Percentiles rank a stretch among this genome's conserved stretches.
Conservation (phyloP, 2,888 invertebrate genomes). For the Hololepta plana region DNA sequence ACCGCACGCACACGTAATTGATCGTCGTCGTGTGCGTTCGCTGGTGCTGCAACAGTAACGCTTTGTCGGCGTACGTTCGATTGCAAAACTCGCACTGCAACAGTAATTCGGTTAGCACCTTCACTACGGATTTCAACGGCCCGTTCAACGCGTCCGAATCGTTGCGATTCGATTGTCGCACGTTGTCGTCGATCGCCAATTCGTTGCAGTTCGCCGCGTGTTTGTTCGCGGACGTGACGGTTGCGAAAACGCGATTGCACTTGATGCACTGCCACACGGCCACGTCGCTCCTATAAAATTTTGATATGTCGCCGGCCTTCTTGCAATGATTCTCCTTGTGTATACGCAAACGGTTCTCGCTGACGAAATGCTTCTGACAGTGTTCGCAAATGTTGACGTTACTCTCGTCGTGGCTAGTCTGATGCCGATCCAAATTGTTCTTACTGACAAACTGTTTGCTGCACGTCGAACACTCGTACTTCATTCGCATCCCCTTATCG, state of each 20-base stretch:
- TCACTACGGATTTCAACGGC: conserved; percentile 15
- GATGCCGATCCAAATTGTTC: conserved; percentile 25
- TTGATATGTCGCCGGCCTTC: conserved; percentile 25
- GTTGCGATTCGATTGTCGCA: conserved; percentile 2
- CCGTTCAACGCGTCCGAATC: conserved; percentile 2
- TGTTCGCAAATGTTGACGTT: conserved; percentile 25
- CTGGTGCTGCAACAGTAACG: conserved; percentile 27
- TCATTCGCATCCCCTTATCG: conserved; percentile 21
- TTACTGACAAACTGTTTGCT: conserved; percentile 26
- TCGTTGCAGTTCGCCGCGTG: conserved; percentile 18
- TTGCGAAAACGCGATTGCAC: conserved; percentile 24
- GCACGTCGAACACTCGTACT: conserved; percentile 23
- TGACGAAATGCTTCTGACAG: conserved; percentile 27
- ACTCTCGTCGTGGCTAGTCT: conserved; percentile 21
- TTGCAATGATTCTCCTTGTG: conserved; percentile 29
- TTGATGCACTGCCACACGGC: conserved; percentile 26
- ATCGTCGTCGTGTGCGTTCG: conserved; percentile 26
- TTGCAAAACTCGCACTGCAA: conserved; percentile 45
- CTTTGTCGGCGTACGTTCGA: conserved; percentile 33
- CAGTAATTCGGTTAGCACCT: conserved; percentile 26
- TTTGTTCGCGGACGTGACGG: conserved; percentile 16
- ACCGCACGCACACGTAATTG: conserved; percentile 29
- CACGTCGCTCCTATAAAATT: conserved; percentile 27
- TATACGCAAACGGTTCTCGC: conserved; percentile 25
- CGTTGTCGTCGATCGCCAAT: conserved; percentile 7